Conservation (phyloP, 2,888 invertebrate genomes). For the Apamea crenata region DNA sequence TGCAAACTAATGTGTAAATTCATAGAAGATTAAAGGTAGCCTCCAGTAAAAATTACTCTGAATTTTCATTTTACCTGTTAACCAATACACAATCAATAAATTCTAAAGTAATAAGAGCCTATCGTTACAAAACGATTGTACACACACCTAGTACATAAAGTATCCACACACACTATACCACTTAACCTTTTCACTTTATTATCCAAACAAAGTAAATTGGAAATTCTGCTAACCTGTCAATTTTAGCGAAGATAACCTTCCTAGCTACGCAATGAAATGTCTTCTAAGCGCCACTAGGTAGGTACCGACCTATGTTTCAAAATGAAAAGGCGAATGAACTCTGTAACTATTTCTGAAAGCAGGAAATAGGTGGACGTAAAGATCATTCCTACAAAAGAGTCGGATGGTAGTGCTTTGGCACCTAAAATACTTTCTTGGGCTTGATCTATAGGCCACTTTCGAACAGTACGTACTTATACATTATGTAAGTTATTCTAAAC, state of each 20-base stretch:
- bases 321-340: slow-evolving; percentile 53
- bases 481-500: not conserved
- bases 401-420: not conserved
- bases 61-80: slow-evolving; percentile 55
- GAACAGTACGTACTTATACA: not conserved
- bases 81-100: not conserved
- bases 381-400: slow-evolving; percentile 5
- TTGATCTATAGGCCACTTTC: not conserved
- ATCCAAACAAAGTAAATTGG: not conserved
- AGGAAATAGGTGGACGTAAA: slow-evolving; percentile 28
- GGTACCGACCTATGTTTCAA: not conserved
- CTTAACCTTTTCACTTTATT: not conserved
- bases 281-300: not conserved
- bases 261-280: not conserved
- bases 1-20: slow-evolving; percentile 90
- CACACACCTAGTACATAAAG: not conserved
- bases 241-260: not conserved
- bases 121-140: not conserved
- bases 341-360: slow-evolving; percentile 47
- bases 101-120: not conserved
- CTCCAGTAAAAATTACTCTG: slow-evolving; percentile 79
- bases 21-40: slow-evolving; percentile 91
- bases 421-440: not conserved
- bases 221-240: not conserved
- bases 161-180: not conserved